Evolutionary conservation across 1,140 invertebrate genomes (phyloP), one percentile per base, ranked within the genome.

Genomic region (Cotesia glomerata): DNA sequence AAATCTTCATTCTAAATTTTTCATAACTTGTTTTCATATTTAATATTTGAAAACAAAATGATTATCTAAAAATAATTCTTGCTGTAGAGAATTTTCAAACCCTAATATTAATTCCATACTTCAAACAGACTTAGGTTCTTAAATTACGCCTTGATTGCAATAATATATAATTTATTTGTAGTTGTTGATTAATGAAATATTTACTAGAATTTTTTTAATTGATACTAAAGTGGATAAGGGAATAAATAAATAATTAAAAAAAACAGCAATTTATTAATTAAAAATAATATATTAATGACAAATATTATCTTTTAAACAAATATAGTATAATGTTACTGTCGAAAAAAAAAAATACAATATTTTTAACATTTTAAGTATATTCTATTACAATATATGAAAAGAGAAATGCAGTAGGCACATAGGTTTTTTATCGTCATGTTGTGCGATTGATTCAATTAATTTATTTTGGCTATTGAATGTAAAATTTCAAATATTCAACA

Each of bases 161-260:
- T 34, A 45, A 58, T 71, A 59, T 71, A 71, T 2, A 26, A 26
- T 26, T 26, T 26, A 67, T 74, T 74, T 74, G 73, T 74, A 74
- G 73, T 74, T 74, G 73, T 74, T 74, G 73, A 74, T 74, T 67
- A 74, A 71, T 74, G 68, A 74, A 74, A 74, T 70, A 67, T 74
- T 71, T 74, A 71, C 68, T 71, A 74, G 63, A 65, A 69, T 54
- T 54, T 54, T 54, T 54, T 54, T 54, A 14, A 54, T 54, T 54
- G n/a, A 54, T 54, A 54, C 52, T 5, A 16, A 54, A 54, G 52
- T 54, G 16, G 16, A 54, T 4, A 49, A 49, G 8, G 8, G 45
- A 49, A 49, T 49, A 54, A 54, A 54, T 54, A 16, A 54, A 14
- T n/a, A 54, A 54, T 54, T 54, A 8, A 7, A 45, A 45, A 54